Conservation (phyloP, 2,797 vertebrate species). For the Sebastes iracundus region DNA sequence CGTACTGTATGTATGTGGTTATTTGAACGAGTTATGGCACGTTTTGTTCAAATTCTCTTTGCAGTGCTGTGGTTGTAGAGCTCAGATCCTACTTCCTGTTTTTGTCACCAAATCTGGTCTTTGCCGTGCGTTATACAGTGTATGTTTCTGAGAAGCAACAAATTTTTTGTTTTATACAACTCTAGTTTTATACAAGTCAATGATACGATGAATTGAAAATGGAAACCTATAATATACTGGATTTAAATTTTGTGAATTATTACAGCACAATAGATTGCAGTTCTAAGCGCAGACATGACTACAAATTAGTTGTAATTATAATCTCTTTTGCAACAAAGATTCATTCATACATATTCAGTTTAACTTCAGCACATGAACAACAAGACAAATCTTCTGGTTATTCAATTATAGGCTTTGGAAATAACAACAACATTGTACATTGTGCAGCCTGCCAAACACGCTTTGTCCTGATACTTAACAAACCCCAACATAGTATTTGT, state of each 20-base stretch:
- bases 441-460: not conserved
- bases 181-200: not conserved
- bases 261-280: not conserved
- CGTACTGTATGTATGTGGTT: not conserved
- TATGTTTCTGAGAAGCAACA: not conserved
- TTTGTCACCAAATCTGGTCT: conserved; percentile 28
- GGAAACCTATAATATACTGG: not conserved
- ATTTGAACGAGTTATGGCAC: not conserved
- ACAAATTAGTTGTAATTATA: not conserved
- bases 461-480: conserved; percentile 11
- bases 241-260: not conserved
- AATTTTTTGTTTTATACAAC: not conserved
- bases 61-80: conserved; percentile 23
- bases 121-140: not conserved
- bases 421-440: not conserved
- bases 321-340: not conserved
- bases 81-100: conserved; percentile 54
- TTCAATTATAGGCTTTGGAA: conserved; percentile 8
- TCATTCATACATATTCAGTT: not conserved
- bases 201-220: not conserved
- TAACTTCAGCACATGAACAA: not conserved
- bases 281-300: not conserved
- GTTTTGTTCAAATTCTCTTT: not conserved
- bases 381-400: not conserved
- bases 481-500: not conserved